These are phyloP conservation scores for Margarornis squamiger DNA, from an alignment of 2,797 vertebrate genomes.

Conservation along the genomic window DNA sequence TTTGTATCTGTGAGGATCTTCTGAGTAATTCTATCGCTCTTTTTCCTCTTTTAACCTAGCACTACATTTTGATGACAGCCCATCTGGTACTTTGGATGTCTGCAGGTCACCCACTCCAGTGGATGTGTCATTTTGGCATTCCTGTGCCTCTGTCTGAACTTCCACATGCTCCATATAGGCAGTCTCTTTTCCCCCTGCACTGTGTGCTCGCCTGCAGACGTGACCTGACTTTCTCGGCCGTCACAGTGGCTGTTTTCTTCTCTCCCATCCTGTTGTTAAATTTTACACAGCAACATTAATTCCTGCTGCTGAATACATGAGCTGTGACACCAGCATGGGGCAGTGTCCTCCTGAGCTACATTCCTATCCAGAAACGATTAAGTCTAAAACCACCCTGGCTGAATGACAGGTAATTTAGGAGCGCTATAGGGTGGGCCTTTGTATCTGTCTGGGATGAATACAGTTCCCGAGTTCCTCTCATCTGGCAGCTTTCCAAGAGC, in stretches of 20 bases:
- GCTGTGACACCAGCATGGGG: slow-evolving; percentile 38
- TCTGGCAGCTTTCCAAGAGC: slow-evolving; percentile 32
- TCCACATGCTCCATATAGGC: fast-evolving
- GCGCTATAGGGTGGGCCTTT: slow-evolving; percentile 16
- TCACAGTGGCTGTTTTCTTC: neutral
- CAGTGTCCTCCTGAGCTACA: slow-evolving; percentile 41
- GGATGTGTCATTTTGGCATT: neutral
- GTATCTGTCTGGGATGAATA: neutral
- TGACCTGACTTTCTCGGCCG: neutral
- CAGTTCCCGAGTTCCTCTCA: neutral
- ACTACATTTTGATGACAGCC: neutral
- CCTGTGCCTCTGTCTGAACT: neutral
- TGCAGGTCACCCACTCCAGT: neutral
- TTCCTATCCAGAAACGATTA: slow-evolving; percentile 59
- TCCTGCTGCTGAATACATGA: slow-evolving; percentile 47
- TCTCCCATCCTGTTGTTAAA: neutral
- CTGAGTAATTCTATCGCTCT: neutral
- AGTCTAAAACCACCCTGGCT: slow-evolving; percentile 37
- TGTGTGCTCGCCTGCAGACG: fast-evolving
- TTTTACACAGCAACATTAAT: slow-evolving; percentile 56
- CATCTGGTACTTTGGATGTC: neutral
- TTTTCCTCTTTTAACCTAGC: neutral
- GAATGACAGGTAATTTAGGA: slow-evolving; percentile 71
- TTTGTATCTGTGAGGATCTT: neutral
- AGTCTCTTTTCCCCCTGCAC: neutral